A percentile compares a stretch with the other conserved stretches of the same genome.
phyloP scores from a whole-genome alignment of 2,797 vertebrate genomes.

The Artibeus lituratus region DNA sequence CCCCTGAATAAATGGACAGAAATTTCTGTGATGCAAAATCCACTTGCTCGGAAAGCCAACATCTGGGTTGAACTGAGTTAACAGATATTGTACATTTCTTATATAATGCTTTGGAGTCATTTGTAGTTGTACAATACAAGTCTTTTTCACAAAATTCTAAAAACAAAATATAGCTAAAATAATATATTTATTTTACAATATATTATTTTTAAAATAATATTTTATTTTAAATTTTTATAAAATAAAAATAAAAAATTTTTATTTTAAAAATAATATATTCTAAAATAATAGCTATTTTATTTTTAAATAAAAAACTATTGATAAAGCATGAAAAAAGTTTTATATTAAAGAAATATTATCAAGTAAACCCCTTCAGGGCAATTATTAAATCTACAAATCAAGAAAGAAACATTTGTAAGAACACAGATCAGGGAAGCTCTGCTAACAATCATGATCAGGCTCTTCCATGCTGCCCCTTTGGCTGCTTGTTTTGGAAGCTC shows the following conservation, averaged over 20 bases:
- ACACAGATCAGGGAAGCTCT: neutral
- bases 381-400: constrained; percentile 78
- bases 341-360: constrained; percentile 80
- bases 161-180: constrained; percentile 85
- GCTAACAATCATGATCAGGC: constrained; percentile 93
- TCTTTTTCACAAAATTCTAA: constrained; percentile 85
- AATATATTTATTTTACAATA: too few species aligned
- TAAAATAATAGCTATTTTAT: too few species aligned
- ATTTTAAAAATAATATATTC: too few species aligned
- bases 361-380: constrained; percentile 81
- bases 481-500: constrained; percentile 89
- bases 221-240: too few species aligned
- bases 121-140: constrained; percentile 86
- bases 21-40: constrained; percentile 75
- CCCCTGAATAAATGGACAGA: constrained; percentile 76
- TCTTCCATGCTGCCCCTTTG: constrained; percentile 95
- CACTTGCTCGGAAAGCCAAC: constrained; percentile 81
- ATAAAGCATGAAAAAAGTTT: constrained; percentile 80
- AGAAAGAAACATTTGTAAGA: constrained; percentile 63
- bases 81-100: constrained; percentile 79
- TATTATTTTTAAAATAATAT: too few species aligned
- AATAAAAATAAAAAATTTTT: too few species aligned
- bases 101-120: constrained; percentile 85
- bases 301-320: too few species aligned
- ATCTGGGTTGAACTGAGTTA: constrained; percentile 80